Conservation (phyloP, 2,888 invertebrate genomes). For the Entomobrya multifasciata region DNA sequence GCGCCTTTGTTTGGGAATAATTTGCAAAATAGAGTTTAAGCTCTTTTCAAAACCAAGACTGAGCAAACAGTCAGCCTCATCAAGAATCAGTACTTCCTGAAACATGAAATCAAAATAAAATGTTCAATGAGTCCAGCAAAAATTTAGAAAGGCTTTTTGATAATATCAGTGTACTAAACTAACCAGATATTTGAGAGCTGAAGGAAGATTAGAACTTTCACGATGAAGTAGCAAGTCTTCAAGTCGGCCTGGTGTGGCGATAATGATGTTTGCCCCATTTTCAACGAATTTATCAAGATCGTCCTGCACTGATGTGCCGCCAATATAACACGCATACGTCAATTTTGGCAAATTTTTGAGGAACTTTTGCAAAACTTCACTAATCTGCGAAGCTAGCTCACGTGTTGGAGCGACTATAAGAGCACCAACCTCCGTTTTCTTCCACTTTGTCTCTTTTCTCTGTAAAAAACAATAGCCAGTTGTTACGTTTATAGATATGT, state of each 20-base stretch:
- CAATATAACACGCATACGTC: constrained; percentile 83
- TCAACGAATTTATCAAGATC: constrained; percentile 87
- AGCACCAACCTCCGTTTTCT: constrained; percentile 90
- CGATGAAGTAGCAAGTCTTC: constrained; percentile 88
- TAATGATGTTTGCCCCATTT: constrained; percentile 90
- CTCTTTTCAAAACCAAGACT: constrained; percentile 95
- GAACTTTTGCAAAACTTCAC: constrained; percentile 84
- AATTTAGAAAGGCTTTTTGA: background rate
- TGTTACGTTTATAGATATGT: background rate
- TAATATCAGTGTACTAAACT: constrained; percentile 78
- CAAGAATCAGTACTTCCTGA: constrained; percentile 94
- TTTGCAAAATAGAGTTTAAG: constrained; percentile 92
- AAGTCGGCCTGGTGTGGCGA: constrained; percentile 97
- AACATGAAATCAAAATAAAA: background rate
- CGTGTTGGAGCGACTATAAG: constrained; percentile 97
- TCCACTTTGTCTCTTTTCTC: constrained; percentile 84
- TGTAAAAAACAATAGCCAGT: constrained; percentile 21
- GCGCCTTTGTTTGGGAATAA: constrained; percentile 94
- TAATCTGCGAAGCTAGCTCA: constrained; percentile 95
- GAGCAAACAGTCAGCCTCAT: constrained; percentile 97
- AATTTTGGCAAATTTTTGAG: constrained; percentile 81
- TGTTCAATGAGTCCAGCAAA: background rate
- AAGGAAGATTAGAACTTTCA: constrained; percentile 85
- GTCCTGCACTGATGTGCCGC: constrained; percentile 90
- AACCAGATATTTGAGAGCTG: constrained; percentile 90